phyloP scores from a whole-genome alignment of 1,140 invertebrate species.

The Brachionus calyciflorus region DNA sequence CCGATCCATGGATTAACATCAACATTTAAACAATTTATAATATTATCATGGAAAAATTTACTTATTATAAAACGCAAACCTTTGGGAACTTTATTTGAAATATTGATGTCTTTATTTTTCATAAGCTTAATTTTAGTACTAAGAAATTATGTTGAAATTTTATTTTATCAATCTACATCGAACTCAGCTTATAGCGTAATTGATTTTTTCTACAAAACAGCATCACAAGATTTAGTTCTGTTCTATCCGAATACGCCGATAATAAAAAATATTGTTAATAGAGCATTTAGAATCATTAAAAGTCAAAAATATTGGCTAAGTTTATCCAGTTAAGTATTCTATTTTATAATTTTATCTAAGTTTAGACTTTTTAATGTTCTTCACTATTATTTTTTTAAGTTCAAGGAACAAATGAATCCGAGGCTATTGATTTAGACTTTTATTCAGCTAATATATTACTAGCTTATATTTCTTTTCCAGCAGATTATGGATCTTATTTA shows the following conservation, averaged over 20 bases:
- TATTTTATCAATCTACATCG: neutral
- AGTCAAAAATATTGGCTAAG: constrained; percentile 38
- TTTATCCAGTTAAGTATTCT: neutral
- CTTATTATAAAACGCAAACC: neutral
- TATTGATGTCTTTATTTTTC: constrained; percentile 8
- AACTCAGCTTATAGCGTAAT: constrained; percentile 1
- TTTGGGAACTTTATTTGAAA: neutral
- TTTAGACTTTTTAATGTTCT: neutral
- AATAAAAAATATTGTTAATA: neutral
- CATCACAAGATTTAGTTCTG: constrained; percentile 3
- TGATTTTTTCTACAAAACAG: constrained; percentile 31
- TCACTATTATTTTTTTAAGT: constrained; percentile 24
- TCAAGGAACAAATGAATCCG: constrained; percentile 33
- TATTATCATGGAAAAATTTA: constrained; percentile 14
- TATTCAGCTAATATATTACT: neutral
- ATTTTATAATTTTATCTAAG: neutral
- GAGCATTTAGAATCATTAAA: constrained; percentile 15
- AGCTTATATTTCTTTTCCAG: constrained; percentile 26
- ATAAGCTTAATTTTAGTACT: neutral
- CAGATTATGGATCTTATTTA: neutral
- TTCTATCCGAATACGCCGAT: constrained; percentile 29
- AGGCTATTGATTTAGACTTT: neutral
- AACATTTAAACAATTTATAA: neutral
- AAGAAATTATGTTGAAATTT: constrained; percentile 8
- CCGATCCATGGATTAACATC: too few species aligned